A percentile compares a stretch with the other conserved stretches of the same genome.
These are phyloP conservation scores for Neosilurus hyrtlii DNA, from an alignment of 2,797 vertebrate genomes.

Conservation along the genomic window DNA sequence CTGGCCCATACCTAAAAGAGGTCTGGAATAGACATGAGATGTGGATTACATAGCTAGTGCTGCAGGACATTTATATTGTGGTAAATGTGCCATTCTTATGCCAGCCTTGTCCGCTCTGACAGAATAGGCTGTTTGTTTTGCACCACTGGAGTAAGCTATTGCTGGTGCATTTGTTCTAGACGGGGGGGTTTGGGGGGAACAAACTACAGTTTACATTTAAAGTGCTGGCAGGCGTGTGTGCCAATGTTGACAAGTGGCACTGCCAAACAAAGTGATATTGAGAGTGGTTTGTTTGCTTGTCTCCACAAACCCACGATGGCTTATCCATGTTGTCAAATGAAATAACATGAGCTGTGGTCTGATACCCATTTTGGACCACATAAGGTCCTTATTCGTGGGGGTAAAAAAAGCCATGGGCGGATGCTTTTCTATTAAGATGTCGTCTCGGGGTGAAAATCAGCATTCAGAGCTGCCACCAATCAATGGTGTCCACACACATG, in stretches of 20 bases:
- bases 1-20: conserved; percentile 15
- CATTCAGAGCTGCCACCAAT: conserved; percentile 69
- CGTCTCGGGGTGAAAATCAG: conserved; percentile 60
- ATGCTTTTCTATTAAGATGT: conserved; percentile 57
- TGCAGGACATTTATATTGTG: conserved; percentile 35
- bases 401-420: conserved; percentile 50
- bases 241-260: conserved; percentile 50
- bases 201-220: conserved; percentile 45
- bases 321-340: conserved; percentile 51
- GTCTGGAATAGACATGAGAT: conserved; percentile 23
- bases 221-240: conserved; percentile 45
- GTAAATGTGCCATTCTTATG: conserved; percentile 40
- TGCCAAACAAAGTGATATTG: conserved; percentile 53
- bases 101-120: conserved; percentile 18
- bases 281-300: conserved; percentile 49
- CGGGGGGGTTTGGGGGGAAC: not conserved
- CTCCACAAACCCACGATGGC: conserved; percentile 44
- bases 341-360: conserved; percentile 47
- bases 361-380: conserved; percentile 43
- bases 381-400: conserved; percentile 43
- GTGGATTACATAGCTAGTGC: conserved; percentile 24
- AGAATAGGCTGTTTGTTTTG: conserved; percentile 47
- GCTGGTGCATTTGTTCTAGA: conserved; percentile 43
- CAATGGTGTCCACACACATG: conserved; percentile 61
- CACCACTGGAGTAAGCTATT: conserved; percentile 37